Evolutionary conservation across 2,888 invertebrate genomes (phyloP), one percentile per base, ranked within the genome.

Genomic region (Bugulina stolonifera): DNA sequence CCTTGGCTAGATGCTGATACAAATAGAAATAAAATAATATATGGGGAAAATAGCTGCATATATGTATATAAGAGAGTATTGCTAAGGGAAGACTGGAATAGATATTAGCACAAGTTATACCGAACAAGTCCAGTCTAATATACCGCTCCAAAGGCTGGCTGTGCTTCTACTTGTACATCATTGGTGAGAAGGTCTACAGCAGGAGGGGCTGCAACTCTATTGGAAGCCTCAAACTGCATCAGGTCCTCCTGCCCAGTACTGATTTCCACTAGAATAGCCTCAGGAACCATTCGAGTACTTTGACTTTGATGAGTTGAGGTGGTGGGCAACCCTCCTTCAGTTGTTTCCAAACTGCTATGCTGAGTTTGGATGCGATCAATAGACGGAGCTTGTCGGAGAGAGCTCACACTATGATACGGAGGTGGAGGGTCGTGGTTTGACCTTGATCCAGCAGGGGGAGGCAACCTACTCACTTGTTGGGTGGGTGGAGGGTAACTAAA

Each of bases 381-480:
- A 18, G 43, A 5, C 5, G 43, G 10, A 43, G 43, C 43, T 18
- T 43, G 43, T 18, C 10, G 18, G 10, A 43, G 34, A 5, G 64
- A 25, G 3, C 34, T 27, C 64, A 64, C 64, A 64, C 32, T 32
- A 2, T 27, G 25, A 32, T 64, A 64, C n/a, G 64, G 14, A 10
- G 64, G 64, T 10, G 64, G 64, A 64, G 64, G 64, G 32, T 64
- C 64, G 25, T 55, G 25, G 2, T 34, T 27, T 25, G 32, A 14
- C 5, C 3, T 27, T 2, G 18, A 32, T 14, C 14, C 14, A 14
- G 22, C 10, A 10, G 64, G 64, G 18, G 64, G 64, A 14, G 14
- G 64, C 18, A 64, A 27, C 29, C 18, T 25, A 32, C 25, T 14
- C 27, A 2, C 29, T 22, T 27, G 64, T 64, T 14, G 27, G 10